phyloP scores from a whole-genome alignment of 53 echinoderm and acorn worm species.

The Stichopus horrens region DNA sequence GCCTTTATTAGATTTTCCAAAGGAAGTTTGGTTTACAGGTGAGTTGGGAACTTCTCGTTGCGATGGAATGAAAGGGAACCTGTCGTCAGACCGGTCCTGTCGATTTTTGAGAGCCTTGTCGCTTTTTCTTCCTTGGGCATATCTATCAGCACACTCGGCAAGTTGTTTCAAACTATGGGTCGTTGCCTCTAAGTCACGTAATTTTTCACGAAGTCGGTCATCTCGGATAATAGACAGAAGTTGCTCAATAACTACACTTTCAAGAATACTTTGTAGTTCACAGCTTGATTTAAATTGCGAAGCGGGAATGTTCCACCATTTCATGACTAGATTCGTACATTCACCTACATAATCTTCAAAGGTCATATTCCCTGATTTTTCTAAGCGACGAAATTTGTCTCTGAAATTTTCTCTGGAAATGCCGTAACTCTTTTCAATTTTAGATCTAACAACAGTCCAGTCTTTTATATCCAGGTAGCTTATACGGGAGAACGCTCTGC shows the following conservation, averaged over 20 bases:
- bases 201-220: constrained; percentile 13
- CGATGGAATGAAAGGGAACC: neutral
- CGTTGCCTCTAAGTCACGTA: constrained; percentile 16
- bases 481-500: constrained; percentile 16
- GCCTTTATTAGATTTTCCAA: neutral
- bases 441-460: neutral
- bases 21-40: too few species aligned
- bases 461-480: neutral
- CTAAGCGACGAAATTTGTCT: constrained; percentile 19
- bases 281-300: neutral
- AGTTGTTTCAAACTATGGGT: constrained; percentile 10
- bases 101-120: constrained; percentile 2
- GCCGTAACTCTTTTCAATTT: constrained; percentile 16
- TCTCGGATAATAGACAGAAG: constrained; percentile 20
- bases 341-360: constrained; percentile 34
- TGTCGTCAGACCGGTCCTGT: neutral
- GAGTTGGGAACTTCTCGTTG: neutral
- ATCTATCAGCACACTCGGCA: constrained; percentile 19
- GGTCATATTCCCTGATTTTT: constrained; percentile 11
- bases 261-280: neutral
- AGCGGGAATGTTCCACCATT: constrained; percentile 36
- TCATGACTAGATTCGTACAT: constrained; percentile 21
- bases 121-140: neutral
- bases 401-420: constrained; percentile 30
- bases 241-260: constrained; percentile 31